Evolutionary conservation across 2,797 vertebrate genomes (phyloP), one percentile per base, ranked within the genome.

Genomic region (Echiichthys vipera): DNA sequence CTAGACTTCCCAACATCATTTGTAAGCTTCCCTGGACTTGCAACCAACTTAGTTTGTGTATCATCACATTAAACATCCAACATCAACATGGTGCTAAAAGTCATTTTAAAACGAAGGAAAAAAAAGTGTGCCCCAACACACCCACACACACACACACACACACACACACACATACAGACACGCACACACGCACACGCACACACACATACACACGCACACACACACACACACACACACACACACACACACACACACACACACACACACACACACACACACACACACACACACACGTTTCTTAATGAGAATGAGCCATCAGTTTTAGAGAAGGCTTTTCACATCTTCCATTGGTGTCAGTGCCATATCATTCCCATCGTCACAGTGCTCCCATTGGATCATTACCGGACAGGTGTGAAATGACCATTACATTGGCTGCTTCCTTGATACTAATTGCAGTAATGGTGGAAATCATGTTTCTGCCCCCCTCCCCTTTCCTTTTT

Each of bases 341-440:
- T 65, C 53, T 68, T 59, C 53, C 32, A 78, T 85, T 70, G 73
- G 72, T 88, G 81, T 77, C 61, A 17, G 53, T 84, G 72, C 84
- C 77, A 80, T 88, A 69, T 84, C 71, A 39, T 71, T 54, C 30
- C 50, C 65, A 81, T 91, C 68, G 47, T 73, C 85, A 75, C 83
- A 73, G 49, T 53, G 51, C 73, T 81, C 66, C 25, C 36, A 80
- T 78, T 81, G 83, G 65, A 81, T 90, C 87, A 87, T 90, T 74
- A 91, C 65, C 71, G 70, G 50, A 59, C 56, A 63, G 54, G 69
- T 89, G 79, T 86, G 86, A 90, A 76, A 90, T 88, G 79, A 77
- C 86, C 73, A 63, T 79, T 85, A 81, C n/a, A 1, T 30, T 59
- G 51, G 43, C 82, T 79, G 65, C 78, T 61, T 74, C 39, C 7